Evolutionary conservation across 2,888 invertebrate genomes (phyloP).

Genomic region (Timema cristinae): DNA sequence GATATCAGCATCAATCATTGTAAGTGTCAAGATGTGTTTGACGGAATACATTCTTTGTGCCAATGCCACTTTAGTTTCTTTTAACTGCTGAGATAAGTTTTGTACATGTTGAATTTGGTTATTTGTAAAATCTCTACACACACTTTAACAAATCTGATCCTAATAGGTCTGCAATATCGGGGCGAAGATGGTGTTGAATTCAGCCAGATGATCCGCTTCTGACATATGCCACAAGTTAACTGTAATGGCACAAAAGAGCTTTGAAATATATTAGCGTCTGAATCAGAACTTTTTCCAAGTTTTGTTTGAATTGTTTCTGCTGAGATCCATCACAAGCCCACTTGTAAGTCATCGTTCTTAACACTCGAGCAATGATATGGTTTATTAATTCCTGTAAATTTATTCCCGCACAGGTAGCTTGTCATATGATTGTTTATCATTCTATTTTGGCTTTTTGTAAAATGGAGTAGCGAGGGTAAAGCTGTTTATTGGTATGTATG

Average conservation of each 20-base stretch:
- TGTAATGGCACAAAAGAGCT: background rate
- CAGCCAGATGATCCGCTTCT: background rate
- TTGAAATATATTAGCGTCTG: background rate
- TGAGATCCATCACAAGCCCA: slow-evolving; percentile 6
- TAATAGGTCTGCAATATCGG: background rate
- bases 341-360: background rate
- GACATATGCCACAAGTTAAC: background rate
- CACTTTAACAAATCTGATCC: background rate
- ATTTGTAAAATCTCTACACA: too few relatives aligned
- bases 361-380: background rate
- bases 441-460: background rate
- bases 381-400: background rate
- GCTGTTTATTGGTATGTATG: background rate
- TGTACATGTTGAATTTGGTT: background rate
- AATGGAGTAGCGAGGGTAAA: background rate
- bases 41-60: background rate
- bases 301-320: background rate
- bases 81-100: background rate
- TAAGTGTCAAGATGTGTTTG: slow-evolving; percentile 1
- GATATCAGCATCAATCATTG: slow-evolving; percentile 6
- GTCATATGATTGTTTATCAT: background rate
- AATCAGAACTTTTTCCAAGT: background rate
- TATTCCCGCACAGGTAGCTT: too few relatives aligned
- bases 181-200: background rate
- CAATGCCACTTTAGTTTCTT: background rate